Evolutionary conservation across 2,888 invertebrate genomes (phyloP), one percentile per base, ranked within the genome.

Genomic region (Eustalomyia histrio): DNA sequence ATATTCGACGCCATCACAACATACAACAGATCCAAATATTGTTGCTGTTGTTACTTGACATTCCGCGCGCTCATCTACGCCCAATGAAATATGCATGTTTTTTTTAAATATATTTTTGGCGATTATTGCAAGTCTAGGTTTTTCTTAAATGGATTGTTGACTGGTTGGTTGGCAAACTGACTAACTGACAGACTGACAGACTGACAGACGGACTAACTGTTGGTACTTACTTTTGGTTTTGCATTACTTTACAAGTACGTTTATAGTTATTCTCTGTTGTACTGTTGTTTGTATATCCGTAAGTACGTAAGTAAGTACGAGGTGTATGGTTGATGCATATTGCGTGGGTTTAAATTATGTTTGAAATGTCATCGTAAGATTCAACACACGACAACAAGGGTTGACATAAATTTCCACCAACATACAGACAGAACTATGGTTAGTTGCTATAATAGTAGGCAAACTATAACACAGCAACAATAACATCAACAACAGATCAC

Each of bases 341-440:
- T 89, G 89, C 89, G 89, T 89, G 89, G 89, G 89, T 87, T 89
- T 89, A 89, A 89, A 89, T 89, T 89, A 90, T 89, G 89, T 89
- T 89, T 88, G 86, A 90, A 89, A 89, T 89, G 89, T 89, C 89
- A 90, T 89, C 89, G 89, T 89, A 90, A 89, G 89, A 90, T 89
- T 89, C 89, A 89, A 89, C 89, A 88, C 89, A 89, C 88, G 88
- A 89, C 89, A 89, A 89, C 88, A 88, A 89, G 88, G 88, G 88
- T 89, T 89, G 90, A 89, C 90, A 89, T 89, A 89, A 89, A 89
- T 89, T 89, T 89, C 88, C 89, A 88, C 88, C 88, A 88, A 88
- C 88, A 88, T 88, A 87, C 84, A 82, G 63, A 65, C 52, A 68
- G 67, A 67, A 61, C 65, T 65, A 61, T 64, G 76, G 72, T 68